Evolutionary conservation across 2,888 invertebrate genomes (phyloP).

Genomic region (Altica lythri): DNA sequence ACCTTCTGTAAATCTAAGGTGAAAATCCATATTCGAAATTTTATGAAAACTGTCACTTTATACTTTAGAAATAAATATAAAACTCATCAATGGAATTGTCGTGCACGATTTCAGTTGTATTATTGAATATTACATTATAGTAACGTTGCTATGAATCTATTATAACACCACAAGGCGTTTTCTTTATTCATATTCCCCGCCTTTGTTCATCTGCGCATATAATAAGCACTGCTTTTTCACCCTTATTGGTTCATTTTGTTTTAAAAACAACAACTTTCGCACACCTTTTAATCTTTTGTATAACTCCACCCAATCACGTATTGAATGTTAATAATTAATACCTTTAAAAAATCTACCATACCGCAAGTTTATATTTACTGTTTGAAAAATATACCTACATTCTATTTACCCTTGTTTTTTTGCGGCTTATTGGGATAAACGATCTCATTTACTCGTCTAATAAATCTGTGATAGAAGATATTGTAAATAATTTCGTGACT

Average conservation of each 20-base stretch:
- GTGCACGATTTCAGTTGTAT: constrained; percentile 43
- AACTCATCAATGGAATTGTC: constrained; percentile 40
- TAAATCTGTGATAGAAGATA: no score
- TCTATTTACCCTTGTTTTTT: no score
- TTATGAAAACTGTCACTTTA: constrained; percentile 40
- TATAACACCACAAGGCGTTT: constrained; percentile 49
- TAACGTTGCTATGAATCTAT: constrained; percentile 48
- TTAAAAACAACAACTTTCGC: constrained; percentile 34
- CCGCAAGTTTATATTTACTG: no score
- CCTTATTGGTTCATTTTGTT: constrained; percentile 41
- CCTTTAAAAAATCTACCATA: no score
- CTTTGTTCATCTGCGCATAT: constrained; percentile 47
- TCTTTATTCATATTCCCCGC: constrained; percentile 47
- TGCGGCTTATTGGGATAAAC: no score
- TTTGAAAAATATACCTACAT: no score
- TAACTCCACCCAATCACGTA: constrained; percentile 44
- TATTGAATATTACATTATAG: constrained; percentile 40
- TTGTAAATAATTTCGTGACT: no score
- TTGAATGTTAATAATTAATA: constrained; percentile 13
- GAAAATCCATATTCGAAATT: constrained; percentile 38
- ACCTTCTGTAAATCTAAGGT: no score
- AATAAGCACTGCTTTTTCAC: constrained; percentile 34
- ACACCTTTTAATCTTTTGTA: constrained; percentile 36
- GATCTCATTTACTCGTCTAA: no score
- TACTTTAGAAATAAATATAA: constrained; percentile 24